Percentiles rank a stretch among this genome's conserved stretches.
Evolutionary conservation across 2,797 vertebrate genomes (phyloP).

Genomic region (Balearica regulorum): DNA sequence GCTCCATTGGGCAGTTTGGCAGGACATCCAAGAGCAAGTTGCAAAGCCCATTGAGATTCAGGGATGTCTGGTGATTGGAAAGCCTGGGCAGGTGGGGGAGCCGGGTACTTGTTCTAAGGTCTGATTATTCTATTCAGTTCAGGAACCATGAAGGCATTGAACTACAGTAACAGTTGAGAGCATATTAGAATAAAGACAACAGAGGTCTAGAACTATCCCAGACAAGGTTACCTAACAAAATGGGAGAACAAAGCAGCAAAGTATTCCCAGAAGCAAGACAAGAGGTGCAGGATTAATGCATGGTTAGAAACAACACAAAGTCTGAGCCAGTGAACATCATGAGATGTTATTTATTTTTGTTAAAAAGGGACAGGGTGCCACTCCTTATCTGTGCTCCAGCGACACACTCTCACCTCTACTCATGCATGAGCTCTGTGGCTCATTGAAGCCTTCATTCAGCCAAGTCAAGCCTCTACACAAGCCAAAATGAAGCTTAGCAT

Average conservation of each 20-base stretch:
- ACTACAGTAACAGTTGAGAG: neutral
- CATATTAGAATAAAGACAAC: neutral
- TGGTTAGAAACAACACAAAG: neutral
- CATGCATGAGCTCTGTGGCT: neutral
- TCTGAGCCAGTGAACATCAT: neutral
- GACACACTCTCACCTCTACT: neutral
- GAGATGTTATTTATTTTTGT: neutral
- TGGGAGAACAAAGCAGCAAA: neutral
- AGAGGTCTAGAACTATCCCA: neutral
- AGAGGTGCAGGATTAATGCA: neutral
- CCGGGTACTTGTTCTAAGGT: fast-evolving
- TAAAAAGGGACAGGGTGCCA: neutral
- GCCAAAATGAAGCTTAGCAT: neutral
- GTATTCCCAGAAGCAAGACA: neutral
- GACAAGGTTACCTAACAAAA: neutral
- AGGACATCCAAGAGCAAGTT: no score
- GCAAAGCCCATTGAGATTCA: neutral
- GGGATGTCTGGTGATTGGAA: neutral
- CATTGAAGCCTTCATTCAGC: neutral
- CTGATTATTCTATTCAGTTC: neutral
- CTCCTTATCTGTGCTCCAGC: neutral
- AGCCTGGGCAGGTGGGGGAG: neutral
- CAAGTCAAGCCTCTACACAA: neutral
- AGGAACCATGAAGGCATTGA: neutral
- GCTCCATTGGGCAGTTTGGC: no score